These are phyloP conservation scores for Solen grandis DNA, from an alignment of 1,140 invertebrate genomes.

Conservation along the genomic window DNA sequence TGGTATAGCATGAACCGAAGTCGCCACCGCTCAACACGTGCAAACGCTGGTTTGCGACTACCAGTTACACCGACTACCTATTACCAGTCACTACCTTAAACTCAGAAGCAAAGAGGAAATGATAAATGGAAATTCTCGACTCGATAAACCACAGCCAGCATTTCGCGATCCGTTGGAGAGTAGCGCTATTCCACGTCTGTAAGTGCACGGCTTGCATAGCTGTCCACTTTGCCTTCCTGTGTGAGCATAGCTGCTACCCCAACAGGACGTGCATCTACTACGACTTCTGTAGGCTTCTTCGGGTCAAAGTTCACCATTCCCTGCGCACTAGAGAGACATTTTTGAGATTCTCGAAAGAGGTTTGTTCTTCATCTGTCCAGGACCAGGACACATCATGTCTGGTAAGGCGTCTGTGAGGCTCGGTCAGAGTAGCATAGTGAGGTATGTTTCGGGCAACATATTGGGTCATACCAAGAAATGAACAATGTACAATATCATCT, in stretches of 20 bases:
- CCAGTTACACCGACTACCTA: too few relatives aligned
- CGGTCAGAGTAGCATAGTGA: too few relatives aligned
- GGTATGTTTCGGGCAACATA: conserved; percentile 47
- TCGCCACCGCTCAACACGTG: too few relatives aligned
- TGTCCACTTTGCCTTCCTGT: too few relatives aligned
- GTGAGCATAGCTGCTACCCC: conserved; percentile 77
- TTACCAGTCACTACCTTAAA: conserved; percentile 75
- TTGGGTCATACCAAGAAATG: conserved; percentile 55
- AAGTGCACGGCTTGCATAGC: too few relatives aligned
- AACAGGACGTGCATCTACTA: conserved; percentile 75
- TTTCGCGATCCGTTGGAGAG: conserved; percentile 79
- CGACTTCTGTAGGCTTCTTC: too few relatives aligned
- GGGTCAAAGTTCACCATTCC: conserved; percentile 62
- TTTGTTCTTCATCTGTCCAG: conserved; percentile 36
- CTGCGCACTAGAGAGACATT: conserved; percentile 5
- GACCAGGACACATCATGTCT: conserved; percentile 23
- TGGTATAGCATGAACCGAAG: too few relatives aligned
- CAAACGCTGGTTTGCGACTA: too few relatives aligned
- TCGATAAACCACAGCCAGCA: too few relatives aligned
- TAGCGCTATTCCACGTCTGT: conserved; percentile 74
- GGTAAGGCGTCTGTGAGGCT: conserved; percentile 35
- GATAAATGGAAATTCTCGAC: conserved; percentile 65
- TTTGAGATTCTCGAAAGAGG: too few relatives aligned
- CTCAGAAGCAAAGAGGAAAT: conserved; percentile 61
- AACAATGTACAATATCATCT: too few relatives aligned